These are phyloP conservation scores for Pantherophis alleghaniensis DNA, from an alignment of 2,797 vertebrate species.

Conservation along the genomic window DNA sequence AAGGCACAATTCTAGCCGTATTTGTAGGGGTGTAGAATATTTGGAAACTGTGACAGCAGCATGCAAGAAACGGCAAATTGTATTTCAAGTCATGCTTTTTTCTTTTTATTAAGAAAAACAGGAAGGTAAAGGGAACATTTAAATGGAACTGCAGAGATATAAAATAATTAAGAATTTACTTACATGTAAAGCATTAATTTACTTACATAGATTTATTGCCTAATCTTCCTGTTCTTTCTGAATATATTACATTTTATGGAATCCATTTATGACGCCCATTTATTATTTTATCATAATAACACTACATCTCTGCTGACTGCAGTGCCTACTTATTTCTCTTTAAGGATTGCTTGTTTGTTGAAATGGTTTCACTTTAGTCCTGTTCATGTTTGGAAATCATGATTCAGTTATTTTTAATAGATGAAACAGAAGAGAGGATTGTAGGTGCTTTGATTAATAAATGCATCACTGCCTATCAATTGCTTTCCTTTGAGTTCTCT, in stretches of 20 bases:
- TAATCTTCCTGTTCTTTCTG: background rate
- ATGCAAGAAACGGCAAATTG: background rate
- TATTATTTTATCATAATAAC: conserved; percentile 28
- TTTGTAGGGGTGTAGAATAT: background rate
- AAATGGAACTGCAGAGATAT: background rate
- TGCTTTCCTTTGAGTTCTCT: background rate
- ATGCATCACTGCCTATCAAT: background rate
- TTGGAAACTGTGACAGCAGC: background rate
- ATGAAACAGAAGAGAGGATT: background rate
- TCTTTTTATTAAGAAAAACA: background rate
- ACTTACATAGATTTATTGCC: too few relatives aligned
- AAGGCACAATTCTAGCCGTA: background rate
- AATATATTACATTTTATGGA: background rate
- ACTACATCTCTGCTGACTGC: background rate
- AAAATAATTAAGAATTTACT: background rate
- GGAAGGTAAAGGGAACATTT: accelerated
- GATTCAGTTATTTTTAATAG: conserved; percentile 5
- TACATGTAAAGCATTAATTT: conserved; percentile 20
- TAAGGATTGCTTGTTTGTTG: conserved; percentile 6
- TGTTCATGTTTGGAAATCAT: background rate
- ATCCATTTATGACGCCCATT: conserved; percentile 30
- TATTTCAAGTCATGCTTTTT: conserved; percentile 4
- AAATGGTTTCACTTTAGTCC: conserved; percentile 4
- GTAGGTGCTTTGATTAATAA: accelerated
- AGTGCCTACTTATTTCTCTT: background rate